Base-by-base conservation (phyloP, 2,888 invertebrate genomes). In the Aphidoletes aphidimyza region DNA sequence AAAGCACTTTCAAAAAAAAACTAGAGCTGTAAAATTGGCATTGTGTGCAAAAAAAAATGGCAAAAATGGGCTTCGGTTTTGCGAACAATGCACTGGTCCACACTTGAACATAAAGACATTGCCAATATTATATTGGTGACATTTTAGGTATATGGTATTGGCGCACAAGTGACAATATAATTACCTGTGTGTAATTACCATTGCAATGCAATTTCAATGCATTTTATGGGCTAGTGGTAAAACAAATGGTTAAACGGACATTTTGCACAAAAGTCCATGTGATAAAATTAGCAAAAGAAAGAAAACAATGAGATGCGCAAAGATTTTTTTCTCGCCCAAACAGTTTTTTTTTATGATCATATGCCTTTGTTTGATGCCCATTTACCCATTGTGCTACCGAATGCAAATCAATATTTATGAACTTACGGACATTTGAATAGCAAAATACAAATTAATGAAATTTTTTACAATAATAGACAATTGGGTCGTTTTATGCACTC, bases 111-210 rank as follows among this genome's bases (percentile, higher is more conserved):
- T 14, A 17, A 2, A 47, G 47, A 47, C 19, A 2, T 2, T 11
- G 47, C 8, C 17, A 3, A 14, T 2, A 47, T 47, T 19, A 22
- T 22, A 22, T 54, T 30, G 3, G 69, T 30, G 69, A 69, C 30
- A 69, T 30, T 9, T n/a, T 69, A 69, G 54, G 54, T 54, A 54
- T 22, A 54, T 54, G 54, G 22, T 26, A 17, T 17, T 54, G 69
- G 30, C 30, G 69, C 30, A 30, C 69, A 69, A 69, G 69, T 69
- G 69, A 69, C 69, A 69, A 69, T 14, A 69, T 69, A 69, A 69
- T 69, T 30, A 69, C 30, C 26, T 69, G 69, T 54, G n/a, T 69
- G 34, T 30, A 69, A 69, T 69, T 69, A 30, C 69, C 34, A 30
- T 54, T 54, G 54, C 54, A 30, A 69, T 6, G 30, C 69, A 69